These are phyloP conservation scores for Benitochromis conjunctus DNA, from an alignment of 2,113 vertebrate genomes.

Conservation along the genomic window DNA sequence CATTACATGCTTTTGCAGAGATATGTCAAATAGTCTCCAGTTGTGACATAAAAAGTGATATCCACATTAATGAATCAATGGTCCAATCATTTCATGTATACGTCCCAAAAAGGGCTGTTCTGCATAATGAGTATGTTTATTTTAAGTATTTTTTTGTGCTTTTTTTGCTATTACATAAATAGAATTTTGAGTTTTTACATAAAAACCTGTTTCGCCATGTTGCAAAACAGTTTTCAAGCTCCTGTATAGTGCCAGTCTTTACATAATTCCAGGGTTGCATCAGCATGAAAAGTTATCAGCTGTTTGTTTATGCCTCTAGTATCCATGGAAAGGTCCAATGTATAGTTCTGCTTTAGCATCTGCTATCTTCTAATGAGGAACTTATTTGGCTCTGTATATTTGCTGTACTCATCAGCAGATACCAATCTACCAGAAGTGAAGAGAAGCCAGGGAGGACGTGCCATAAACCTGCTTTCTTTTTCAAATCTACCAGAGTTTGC, in stretches of 20 bases:
- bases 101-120: not conserved
- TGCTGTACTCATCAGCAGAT: not conserved
- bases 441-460: not conserved
- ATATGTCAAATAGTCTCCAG: not conserved
- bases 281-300: not conserved
- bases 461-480: not conserved
- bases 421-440: not conserved
- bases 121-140: not conserved
- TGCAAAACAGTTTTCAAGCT: not conserved
- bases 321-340: not conserved
- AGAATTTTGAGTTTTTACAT: not conserved
- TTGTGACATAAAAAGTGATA: not conserved
- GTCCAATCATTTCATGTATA: not conserved
- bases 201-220: not conserved
- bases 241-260: not conserved
- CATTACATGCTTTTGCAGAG: not conserved
- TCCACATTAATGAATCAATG: not conserved
- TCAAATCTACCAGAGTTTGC: not conserved
- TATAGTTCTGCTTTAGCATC: not conserved
- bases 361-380: not conserved
- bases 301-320: not conserved
- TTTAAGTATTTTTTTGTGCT: not conserved
- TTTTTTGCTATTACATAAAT: not conserved
- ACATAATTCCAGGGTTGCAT: not conserved
- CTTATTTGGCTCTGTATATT: not conserved